Conservation (phyloP, 2,888 invertebrate species). For the Halictus ligatus region DNA sequence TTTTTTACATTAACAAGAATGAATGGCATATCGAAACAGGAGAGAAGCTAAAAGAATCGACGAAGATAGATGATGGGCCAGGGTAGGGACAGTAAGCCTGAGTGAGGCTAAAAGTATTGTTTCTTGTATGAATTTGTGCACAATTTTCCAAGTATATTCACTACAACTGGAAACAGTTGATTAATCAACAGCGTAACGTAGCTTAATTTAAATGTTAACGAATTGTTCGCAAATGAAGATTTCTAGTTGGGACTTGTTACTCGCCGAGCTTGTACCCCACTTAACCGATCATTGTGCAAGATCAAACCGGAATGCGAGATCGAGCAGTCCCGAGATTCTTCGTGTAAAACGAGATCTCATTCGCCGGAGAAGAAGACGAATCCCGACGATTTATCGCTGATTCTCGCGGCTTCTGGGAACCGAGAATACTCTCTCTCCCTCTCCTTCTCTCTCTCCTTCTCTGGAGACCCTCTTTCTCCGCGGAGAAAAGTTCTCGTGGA, state of each 20-base stretch:
- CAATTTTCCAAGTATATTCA: too few relatives aligned
- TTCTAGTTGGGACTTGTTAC: neutral
- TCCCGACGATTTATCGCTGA: neutral
- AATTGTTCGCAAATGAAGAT: neutral
- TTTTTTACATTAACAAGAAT: too few relatives aligned
- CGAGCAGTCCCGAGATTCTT: conserved; percentile 53
- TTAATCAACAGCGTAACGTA: neutral
- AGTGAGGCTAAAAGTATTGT: too few relatives aligned
- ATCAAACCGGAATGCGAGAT: conserved; percentile 72
- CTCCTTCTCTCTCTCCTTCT: neutral
- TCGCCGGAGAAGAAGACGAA: neutral
- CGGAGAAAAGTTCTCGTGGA: neutral
- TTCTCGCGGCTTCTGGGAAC: conserved; percentile 8
- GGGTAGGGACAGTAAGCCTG: too few relatives aligned
- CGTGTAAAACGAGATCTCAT: conserved; percentile 2
- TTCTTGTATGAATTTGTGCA: too few relatives aligned
- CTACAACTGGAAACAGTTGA: too few relatives aligned
- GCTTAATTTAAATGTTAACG: neutral
- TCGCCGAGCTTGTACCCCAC: conserved; percentile 56
- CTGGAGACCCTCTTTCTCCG: neutral
- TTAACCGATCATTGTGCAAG: conserved; percentile 67
- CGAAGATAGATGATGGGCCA: too few relatives aligned
- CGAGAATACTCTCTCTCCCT: neutral
- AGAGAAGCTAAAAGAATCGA: too few relatives aligned
- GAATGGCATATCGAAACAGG: too few relatives aligned